Conservation (phyloP, 2,113 vertebrate species). For the Synchiropus splendidus region DNA sequence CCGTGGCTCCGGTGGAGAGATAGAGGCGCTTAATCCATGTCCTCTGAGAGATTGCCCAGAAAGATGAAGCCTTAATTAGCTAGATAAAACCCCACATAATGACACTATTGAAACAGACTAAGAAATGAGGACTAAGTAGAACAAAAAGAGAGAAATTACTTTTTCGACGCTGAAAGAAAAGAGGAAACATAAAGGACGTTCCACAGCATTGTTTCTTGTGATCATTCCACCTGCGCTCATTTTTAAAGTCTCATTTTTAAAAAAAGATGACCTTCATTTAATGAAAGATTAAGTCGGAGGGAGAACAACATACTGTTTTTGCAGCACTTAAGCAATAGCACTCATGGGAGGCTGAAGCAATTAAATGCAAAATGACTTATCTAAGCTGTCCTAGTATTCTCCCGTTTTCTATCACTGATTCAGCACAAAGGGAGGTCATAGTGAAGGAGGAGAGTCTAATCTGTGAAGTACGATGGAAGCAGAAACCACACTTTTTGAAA, state of each 20-base stretch:
- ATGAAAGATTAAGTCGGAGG: constrained; percentile 57
- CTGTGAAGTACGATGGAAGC: constrained; percentile 27
- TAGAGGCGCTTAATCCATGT: constrained; percentile 57
- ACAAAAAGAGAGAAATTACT: constrained; percentile 12
- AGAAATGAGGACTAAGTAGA: constrained; percentile 44
- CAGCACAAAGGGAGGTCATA: constrained; percentile 31
- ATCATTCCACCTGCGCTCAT: constrained; percentile 11
- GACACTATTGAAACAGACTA: constrained; percentile 52
- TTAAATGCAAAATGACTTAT: constrained; percentile 63
- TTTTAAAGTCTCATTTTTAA: constrained; percentile 52
- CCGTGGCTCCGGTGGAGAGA: constrained; percentile 38
- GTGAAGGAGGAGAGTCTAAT: constrained; percentile 18
- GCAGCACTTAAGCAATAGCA: constrained; percentile 49
- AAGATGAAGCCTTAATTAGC: constrained; percentile 68
- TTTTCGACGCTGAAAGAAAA: constrained; percentile 1
- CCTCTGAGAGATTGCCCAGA: constrained; percentile 58
- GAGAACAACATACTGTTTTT: constrained; percentile 60
- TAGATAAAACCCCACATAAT: constrained; percentile 60
- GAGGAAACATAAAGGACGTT: constrained; percentile 10
- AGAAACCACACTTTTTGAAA: constrained; percentile 27
- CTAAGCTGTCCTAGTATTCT: constrained; percentile 58
- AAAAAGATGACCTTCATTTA: constrained; percentile 60
- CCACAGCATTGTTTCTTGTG: constrained; percentile 8
- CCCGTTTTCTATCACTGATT: constrained; percentile 24
- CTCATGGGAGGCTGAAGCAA: constrained; percentile 56